These are phyloP conservation scores for Drosophila paramelanica DNA, from an alignment of 2,888 invertebrate species.

Conservation along the genomic window DNA sequence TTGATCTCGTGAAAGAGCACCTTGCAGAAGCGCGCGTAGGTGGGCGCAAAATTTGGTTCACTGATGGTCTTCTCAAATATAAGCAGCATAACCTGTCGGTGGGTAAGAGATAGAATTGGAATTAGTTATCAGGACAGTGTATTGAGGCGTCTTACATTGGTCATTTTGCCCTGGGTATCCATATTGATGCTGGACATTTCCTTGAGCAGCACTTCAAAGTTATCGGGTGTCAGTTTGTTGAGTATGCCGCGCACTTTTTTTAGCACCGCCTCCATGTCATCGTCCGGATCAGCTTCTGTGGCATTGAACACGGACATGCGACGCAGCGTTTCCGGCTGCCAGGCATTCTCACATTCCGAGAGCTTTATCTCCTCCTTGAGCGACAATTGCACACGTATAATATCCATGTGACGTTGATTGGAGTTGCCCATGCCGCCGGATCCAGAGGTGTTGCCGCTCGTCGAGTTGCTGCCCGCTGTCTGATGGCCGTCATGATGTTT, in stretches of 20 bases:
- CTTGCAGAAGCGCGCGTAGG: slow-evolving; percentile 83
- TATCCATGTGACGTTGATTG: slow-evolving; percentile 74
- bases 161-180: slow-evolving; percentile 79
- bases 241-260: slow-evolving; percentile 83
- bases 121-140: not conserved
- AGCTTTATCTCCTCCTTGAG: slow-evolving; percentile 83
- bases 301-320: slow-evolving; percentile 54
- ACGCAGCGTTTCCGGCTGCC: slow-evolving; percentile 80
- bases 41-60: slow-evolving; percentile 83
- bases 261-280: slow-evolving; percentile 75
- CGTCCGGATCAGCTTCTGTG: slow-evolving; percentile 51
- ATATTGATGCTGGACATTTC: slow-evolving; percentile 80
- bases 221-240: slow-evolving; percentile 83
- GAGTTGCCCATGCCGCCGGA: slow-evolving; percentile 37
- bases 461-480: slow-evolving; percentile 42
- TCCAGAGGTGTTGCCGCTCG: slow-evolving; percentile 35
- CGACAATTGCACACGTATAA: slow-evolving; percentile 82
- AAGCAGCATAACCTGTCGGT: slow-evolving; percentile 80
- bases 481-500: slow-evolving; percentile 75
- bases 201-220: slow-evolving; percentile 82
- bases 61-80: slow-evolving; percentile 84
- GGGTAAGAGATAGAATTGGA: not conserved
- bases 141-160: slow-evolving; percentile 66
- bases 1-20: slow-evolving; percentile 82
- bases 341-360: slow-evolving; percentile 82